phyloP scores from a whole-genome alignment of 2,113 vertebrate species.

The Amphilophus citrinellus region DNA sequence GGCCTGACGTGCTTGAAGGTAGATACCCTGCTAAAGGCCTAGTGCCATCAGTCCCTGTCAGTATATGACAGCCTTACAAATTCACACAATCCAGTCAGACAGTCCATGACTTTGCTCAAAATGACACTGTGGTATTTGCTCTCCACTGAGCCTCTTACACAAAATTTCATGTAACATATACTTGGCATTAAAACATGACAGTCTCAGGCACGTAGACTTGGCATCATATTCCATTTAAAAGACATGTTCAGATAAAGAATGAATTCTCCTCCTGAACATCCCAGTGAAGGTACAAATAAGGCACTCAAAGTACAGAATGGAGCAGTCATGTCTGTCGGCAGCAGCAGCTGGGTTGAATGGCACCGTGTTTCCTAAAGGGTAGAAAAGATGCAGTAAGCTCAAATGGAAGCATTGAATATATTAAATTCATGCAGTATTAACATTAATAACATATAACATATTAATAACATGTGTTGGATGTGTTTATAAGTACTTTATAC shows the following conservation, averaged over 20 bases:
- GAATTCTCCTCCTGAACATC: constrained; percentile 1
- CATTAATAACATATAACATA: background rate
- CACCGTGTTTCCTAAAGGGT: constrained; percentile 39
- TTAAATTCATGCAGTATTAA: constrained; percentile 4
- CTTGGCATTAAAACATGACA: constrained; percentile 47
- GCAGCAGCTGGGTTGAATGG: constrained; percentile 19
- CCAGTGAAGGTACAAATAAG: constrained; percentile 53
- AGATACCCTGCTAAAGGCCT: constrained; percentile 18
- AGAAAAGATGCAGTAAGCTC: background rate
- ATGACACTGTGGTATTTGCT: background rate
- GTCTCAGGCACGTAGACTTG: constrained; percentile 28
- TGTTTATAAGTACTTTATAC: background rate
- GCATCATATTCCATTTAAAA: constrained; percentile 46
- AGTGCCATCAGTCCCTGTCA: constrained; percentile 40
- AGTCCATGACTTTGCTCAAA: constrained; percentile 43
- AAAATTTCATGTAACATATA: constrained; percentile 34
- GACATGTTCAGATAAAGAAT: constrained; percentile 2
- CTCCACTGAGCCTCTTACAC: constrained; percentile 29
- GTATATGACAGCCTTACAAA: constrained; percentile 26
- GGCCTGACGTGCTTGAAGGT: background rate
- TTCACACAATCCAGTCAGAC: constrained; percentile 33
- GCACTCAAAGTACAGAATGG: constrained; percentile 48
- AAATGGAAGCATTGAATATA: background rate
- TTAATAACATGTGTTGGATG: background rate
- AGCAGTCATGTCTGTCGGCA: constrained; percentile 23